A percentile compares a stretch with the other conserved stretches of the same genome.
These are phyloP conservation scores for Tubulanus polymorphus DNA, from an alignment of 2,888 invertebrate species.

Conservation along the genomic window DNA sequence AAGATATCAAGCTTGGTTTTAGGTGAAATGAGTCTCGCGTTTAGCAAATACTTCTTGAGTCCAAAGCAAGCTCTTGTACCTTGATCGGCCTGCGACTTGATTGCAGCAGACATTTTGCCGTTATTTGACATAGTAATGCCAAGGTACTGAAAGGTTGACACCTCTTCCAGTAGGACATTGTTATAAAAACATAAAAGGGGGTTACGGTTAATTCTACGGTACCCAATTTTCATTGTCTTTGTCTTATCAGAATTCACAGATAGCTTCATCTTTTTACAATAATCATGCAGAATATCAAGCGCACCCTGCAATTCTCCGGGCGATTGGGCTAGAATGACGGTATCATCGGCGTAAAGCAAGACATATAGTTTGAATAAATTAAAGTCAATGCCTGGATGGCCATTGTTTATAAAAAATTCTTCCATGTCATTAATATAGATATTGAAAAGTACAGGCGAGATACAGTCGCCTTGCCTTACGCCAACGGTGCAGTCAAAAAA, in stretches of 20 bases:
- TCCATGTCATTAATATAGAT: constrained; percentile 8
- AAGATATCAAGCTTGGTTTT: too few relatives aligned
- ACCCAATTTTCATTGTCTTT: constrained; percentile 10
- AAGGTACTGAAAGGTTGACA: background rate
- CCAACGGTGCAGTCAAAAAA: background rate
- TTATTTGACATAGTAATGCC: constrained; percentile 3
- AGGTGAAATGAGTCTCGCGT: too few relatives aligned
- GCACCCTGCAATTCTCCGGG: background rate
- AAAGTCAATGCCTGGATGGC: background rate
- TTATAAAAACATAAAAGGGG: background rate
- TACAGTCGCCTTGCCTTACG: constrained; percentile 1
- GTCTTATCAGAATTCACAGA: constrained; percentile 7
- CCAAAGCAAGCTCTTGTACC: too few relatives aligned
- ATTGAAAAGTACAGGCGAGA: background rate
- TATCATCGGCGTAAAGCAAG: constrained; percentile 15
- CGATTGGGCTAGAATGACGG: constrained; percentile 12
- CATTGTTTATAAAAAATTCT: background rate
- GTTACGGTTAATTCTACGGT: background rate
- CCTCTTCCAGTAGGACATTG: background rate
- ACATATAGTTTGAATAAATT: too few relatives aligned
- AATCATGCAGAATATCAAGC: background rate
- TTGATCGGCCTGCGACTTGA: too few relatives aligned
- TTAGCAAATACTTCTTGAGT: too few relatives aligned
- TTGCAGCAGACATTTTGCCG: too few relatives aligned
- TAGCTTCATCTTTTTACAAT: constrained; percentile 4